Evolutionary conservation across 1,140 invertebrate species (phyloP).

Genomic region (Pantala flavescens): DNA sequence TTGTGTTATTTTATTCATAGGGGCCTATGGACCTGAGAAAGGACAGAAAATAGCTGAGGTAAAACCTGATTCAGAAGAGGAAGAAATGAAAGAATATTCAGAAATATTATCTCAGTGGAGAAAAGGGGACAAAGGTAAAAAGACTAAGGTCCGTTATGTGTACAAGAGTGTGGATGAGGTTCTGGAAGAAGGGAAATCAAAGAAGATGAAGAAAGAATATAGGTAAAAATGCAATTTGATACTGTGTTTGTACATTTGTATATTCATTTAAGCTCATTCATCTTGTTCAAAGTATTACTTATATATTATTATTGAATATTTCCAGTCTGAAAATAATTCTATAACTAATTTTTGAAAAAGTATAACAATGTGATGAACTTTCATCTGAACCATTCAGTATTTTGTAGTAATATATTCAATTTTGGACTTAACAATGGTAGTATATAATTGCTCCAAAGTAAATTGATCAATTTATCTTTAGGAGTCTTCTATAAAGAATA

Average conservation of each 20-base stretch:
- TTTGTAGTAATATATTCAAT: too few species aligned
- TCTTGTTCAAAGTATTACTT: too few species aligned
- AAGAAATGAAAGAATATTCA: constrained; percentile 48
- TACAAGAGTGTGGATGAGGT: constrained; percentile 91
- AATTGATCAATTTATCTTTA: too few species aligned
- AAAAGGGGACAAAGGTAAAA: constrained; percentile 42
- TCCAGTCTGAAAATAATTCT: too few species aligned
- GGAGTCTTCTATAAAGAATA: too few species aligned
- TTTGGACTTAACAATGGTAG: too few species aligned
- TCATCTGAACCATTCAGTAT: too few species aligned
- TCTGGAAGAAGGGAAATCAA: constrained; percentile 69
- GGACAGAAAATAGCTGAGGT: constrained; percentile 24
- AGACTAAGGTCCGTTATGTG: constrained; percentile 59
- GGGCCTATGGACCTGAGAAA: constrained; percentile 73
- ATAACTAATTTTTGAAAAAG: too few species aligned
- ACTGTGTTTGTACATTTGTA: background rate
- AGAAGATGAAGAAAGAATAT: constrained; percentile 36
- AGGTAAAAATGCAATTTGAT: constrained; percentile 24
- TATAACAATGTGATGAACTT: too few species aligned
- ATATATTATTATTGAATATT: too few species aligned
- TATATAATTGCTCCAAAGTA: too few species aligned
- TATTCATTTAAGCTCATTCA: too few species aligned
- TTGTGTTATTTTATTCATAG: constrained; percentile 28
- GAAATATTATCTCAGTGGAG: constrained; percentile 50
- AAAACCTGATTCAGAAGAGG: constrained; percentile 40